Base-by-base conservation (phyloP, 2,113 vertebrate genomes). In the Emydocephalus ijimae region DNA sequence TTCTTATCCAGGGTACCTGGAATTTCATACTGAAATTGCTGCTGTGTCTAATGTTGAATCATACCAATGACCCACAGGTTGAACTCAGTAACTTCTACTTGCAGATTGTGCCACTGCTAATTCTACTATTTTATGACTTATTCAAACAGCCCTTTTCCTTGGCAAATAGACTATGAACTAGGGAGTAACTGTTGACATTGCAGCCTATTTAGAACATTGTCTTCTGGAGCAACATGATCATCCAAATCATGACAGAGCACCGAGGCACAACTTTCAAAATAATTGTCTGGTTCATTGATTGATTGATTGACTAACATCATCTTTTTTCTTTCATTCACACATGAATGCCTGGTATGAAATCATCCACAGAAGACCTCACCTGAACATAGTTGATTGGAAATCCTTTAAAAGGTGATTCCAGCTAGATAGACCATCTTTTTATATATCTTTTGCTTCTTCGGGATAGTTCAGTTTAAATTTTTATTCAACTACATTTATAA, bases 1-100 rank as follows among this genome's bases (percentile, higher is more conserved):
- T 88, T 86, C 92, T 14, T 0, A 93, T n/a, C 5, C 2, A 0
- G 18, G 92, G 52, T 57, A 94, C 95, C 89, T 92, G 94, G 94
- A 94, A 96, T 95, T 95, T 92, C 94, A 92, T 61, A 81, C 0
- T 0, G 90, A 89, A 91, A 81, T 81, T 81, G 48, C 89, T 29
- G 59, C 61, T n/a, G 94, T 15, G 91, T 92, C 94, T 89, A 95
- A 92, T 11, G 12, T 23, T 26, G 74, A 90, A 57, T 86, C 5
- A 54, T 48, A 39, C 56, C n/a, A 8, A 45, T 48, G 26, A 29
- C 45, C 26, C 55, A 50, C 39, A 15, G 34, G 39, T 81, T 81
- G 74, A 81, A 81, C 7, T 81, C 7, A 23, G 18, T 81, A 43
- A 43, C 34, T 21, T 81, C 74, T 81, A 43, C 74, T 81, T 81